Conservation (phyloP, 2,113 vertebrate genomes). For the Arenaria interpres region DNA sequence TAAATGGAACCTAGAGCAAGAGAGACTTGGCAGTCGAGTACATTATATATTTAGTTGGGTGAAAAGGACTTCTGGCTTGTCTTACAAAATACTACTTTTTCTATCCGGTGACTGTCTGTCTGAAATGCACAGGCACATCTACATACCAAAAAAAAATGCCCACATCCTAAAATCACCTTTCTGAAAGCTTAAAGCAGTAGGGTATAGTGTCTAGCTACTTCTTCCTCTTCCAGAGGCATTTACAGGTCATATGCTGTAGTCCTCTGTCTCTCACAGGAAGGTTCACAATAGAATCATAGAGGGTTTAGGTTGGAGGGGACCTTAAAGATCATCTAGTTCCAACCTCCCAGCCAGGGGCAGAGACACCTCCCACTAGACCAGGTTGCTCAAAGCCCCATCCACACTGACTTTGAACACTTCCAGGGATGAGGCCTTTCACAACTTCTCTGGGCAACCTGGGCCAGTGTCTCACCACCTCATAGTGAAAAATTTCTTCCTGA, state of each 20-base stretch:
- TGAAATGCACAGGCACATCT: neutral
- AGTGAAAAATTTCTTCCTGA: neutral
- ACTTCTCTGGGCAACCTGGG: neutral
- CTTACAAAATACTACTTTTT: neutral
- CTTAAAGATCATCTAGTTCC: neutral
- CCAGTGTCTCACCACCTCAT: neutral
- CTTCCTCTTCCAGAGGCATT: neutral
- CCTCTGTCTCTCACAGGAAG: neutral
- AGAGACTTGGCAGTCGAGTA: neutral
- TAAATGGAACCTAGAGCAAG: slow-evolving; percentile 37
- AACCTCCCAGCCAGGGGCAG: neutral
- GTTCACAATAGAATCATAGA: neutral
- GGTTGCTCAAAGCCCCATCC: neutral
- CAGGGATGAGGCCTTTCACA: neutral
- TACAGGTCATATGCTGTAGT: neutral
- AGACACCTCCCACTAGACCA: neutral
- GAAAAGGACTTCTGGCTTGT: neutral
- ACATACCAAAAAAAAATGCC: too few species aligned
- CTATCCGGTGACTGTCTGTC: neutral
- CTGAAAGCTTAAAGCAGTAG: neutral
- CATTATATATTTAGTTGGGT: neutral
- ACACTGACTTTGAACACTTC: neutral
- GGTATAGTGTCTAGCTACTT: neutral
- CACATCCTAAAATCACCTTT: neutral
- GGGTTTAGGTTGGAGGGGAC: neutral